These are phyloP conservation scores for Micronycteris hirsuta DNA, from an alignment of 2,113 vertebrate genomes.

Conservation along the genomic window DNA sequence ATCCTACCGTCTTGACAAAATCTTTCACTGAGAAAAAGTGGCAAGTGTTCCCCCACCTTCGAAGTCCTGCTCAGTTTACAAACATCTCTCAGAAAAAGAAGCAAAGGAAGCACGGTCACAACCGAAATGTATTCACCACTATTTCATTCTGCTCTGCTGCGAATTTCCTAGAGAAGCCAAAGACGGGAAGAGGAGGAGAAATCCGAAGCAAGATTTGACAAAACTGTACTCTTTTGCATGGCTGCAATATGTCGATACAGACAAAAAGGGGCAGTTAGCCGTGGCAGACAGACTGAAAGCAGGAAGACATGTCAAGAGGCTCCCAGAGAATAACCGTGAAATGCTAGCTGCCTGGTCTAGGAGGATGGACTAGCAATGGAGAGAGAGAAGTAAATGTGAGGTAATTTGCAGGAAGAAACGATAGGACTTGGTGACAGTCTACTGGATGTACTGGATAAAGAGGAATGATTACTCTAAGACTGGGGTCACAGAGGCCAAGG, in stretches of 20 bases:
- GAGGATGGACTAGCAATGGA: not conserved
- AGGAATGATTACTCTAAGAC: not conserved
- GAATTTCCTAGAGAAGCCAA: not conserved
- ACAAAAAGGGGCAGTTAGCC: not conserved
- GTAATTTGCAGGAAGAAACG: constrained; percentile 4
- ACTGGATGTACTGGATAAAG: not conserved
- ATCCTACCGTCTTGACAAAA: not conserved
- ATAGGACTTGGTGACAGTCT: not conserved
- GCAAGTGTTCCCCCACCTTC: not conserved
- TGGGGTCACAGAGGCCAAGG: not conserved
- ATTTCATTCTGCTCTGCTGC: not conserved
- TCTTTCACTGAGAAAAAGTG: not conserved
- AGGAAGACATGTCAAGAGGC: not conserved
- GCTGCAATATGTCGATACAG: not conserved
- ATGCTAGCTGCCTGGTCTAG: not conserved
- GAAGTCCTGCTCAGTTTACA: not conserved
- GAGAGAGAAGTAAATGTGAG: not conserved
- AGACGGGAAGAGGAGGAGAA: not conserved
- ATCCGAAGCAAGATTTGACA: not conserved
- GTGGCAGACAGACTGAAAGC: not conserved
- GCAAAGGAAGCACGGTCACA: not conserved
- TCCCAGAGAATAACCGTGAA: not conserved
- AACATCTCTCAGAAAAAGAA: not conserved
- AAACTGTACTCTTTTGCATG: not conserved
- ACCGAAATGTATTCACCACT: not conserved